Base-by-base conservation (phyloP, 2,888 invertebrate species). In the Rhingia rostrata region DNA sequence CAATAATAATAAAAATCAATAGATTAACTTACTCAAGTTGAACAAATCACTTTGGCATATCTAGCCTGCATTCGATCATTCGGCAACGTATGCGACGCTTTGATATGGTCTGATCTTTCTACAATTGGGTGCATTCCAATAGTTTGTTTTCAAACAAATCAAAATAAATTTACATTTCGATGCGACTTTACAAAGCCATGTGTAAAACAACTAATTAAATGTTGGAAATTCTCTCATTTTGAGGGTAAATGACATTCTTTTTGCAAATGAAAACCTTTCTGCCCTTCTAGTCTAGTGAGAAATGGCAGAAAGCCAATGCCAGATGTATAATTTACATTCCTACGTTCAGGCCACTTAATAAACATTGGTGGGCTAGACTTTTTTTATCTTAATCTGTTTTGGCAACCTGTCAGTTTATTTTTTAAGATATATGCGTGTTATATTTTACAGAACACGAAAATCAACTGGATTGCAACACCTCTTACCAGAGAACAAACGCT, bases 131-230 rank as follows among this genome's bases (percentile, higher is more conserved):
- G 53, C 9, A 60, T 9, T 79, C 64, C 49, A 75, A 70, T 58
- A 35, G 37, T 70, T 75, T 75, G 81, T 81, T 64, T 81, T 81
- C 69, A 81, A 81, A 81, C 81, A 37, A 74, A 69, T 51, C 22
- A n/a, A 30, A 45, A 56, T 43, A 22, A 10, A 35, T 56, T 22
- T 22, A 43, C 33, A 7, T 22, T 22, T 53, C 6, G 35, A 12
- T 53, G 45, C 14, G 6, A 33, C 41, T 33, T 33, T 10, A 10
- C 22, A 49, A 4, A 35, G 10, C 22, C 30, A 6, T 5, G 37
- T 39, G 37, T 12, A 30, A 39, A 49, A 41, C 6, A 6, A 51
- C 6, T n/a, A 37, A 6, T 30, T 53, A 51, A 30, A 61, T 32
- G 22, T 41, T 30, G 41, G 14, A 14, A 14, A 63, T 41, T 45